phyloP scores from a whole-genome alignment of 2,113 vertebrate genomes.

The Athene noctua region DNA sequence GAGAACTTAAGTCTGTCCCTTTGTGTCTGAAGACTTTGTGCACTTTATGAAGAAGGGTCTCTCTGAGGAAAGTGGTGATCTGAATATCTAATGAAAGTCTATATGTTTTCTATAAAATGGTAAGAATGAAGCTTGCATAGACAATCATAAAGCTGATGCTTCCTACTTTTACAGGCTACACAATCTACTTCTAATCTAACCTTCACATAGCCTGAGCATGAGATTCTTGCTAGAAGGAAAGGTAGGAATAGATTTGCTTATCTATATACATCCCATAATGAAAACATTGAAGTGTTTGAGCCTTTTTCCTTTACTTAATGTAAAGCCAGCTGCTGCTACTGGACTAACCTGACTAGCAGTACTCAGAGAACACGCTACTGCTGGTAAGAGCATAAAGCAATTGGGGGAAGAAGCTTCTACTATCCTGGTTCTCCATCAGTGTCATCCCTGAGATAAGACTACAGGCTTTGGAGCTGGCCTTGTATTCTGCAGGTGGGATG shows the following conservation, averaged over 20 bases:
- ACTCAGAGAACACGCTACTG: neutral
- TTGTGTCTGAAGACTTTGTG: neutral
- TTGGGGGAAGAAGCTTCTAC: neutral
- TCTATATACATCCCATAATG: neutral
- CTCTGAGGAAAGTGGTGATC: neutral
- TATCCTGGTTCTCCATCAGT: neutral
- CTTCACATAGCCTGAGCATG: neutral
- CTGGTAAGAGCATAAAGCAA: neutral
- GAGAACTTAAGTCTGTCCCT: neutral
- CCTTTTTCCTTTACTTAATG: neutral
- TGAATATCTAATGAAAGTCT: neutral
- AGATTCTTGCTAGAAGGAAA: neutral
- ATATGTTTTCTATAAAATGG: neutral
- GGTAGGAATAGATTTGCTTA: neutral
- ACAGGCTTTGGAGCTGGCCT: neutral
- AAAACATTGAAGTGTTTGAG: neutral
- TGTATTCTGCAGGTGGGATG: neutral
- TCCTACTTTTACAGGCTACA: neutral
- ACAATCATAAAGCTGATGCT: neutral
- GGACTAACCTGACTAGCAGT: neutral
- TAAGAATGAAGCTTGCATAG: neutral
- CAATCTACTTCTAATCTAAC: neutral
- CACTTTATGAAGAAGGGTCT: neutral
- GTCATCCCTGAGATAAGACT: neutral
- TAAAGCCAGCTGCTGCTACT: neutral